Base-by-base conservation (phyloP, 2,797 vertebrate genomes). In the Lithobates sylvaticus region DNA sequence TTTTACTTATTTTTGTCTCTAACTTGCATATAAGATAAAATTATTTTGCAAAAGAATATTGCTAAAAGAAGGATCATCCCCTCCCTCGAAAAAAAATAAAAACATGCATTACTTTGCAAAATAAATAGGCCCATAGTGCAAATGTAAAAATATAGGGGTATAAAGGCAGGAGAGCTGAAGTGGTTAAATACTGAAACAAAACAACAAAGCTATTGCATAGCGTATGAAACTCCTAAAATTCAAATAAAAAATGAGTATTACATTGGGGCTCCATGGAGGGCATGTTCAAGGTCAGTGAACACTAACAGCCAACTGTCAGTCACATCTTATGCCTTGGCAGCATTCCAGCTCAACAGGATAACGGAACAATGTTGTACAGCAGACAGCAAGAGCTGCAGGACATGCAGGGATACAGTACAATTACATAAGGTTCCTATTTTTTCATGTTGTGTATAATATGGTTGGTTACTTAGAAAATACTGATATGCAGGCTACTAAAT, bases 281-380 rank as follows among this genome's bases (percentile, higher is more conserved):
- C 23, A 71, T 81, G 50, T 81, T 71, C 68, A 81, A 81, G 78
- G 78, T 81, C 78, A 81, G 3, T 32, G n/a, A 71, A 54, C 34
- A n/a, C 9, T 71, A 21, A 47, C 29, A 58, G 68, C 68, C 36
- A 73, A 58, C 65, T 71, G 68, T 58, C 6, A 54, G 23, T 12
- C 44, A 32, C 18, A 54, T 80, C 21, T 80, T 16, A 50, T 80
- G 67, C 44, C 44, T 10, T 80, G 78, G 42, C 42, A 32, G 67
- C 44, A 70, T 70, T 54, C 44, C 78, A 71, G 32, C 32, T 16
- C 29, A 69, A 42, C 36, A 80, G 16, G 42, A 68, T 70, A 70
- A 42, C 13, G 47, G 67, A 70, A 34, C 3, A 80, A 27, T 42
- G 9, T 23, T 21, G 44, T 26, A 8, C 27, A 44, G 27, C 26